These are phyloP conservation scores for Tiliacea aurago DNA, from an alignment of 2,888 invertebrate genomes.

Conservation along the genomic window DNA sequence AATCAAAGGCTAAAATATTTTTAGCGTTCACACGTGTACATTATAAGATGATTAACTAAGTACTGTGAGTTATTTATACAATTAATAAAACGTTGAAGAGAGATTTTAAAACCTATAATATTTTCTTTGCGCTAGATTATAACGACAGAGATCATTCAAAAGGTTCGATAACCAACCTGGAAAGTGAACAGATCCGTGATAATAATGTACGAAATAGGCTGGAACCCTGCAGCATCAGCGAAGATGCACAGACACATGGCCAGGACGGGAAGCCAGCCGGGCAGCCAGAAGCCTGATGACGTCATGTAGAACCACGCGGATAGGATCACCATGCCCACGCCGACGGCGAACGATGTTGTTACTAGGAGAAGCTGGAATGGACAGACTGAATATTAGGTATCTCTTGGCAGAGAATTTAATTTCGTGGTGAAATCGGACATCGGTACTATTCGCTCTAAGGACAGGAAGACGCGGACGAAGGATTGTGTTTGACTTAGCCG, in stretches of 20 bases:
- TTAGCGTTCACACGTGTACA: not conserved
- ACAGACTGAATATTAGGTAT: not conserved
- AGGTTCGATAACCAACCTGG: slow-evolving; percentile 75
- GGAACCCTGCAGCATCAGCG: slow-evolving; percentile 87
- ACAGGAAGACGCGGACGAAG: no score
- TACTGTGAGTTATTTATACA: not conserved
- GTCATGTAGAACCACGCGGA: slow-evolving; percentile 86
- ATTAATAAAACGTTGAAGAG: not conserved
- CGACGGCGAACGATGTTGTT: slow-evolving; percentile 82
- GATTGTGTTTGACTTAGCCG: not conserved
- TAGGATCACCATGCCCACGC: slow-evolving; percentile 82
- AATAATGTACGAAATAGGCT: slow-evolving; percentile 87
- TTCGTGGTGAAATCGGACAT: not conserved
- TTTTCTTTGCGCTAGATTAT: not conserved
- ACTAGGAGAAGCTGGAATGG: slow-evolving; percentile 82
- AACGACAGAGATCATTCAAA: no score
- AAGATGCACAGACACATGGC: slow-evolving; percentile 87
- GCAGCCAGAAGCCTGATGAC: slow-evolving; percentile 78
- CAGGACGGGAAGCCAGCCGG: slow-evolving; percentile 85
- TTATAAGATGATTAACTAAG: no score
- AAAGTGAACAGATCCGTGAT: slow-evolving; percentile 87
- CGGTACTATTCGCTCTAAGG: not conserved
- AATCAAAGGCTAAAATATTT: not conserved
- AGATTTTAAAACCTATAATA: not conserved
- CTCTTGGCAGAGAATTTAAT: not conserved